These are phyloP conservation scores for Lophius piscatorius DNA, from an alignment of 2,113 vertebrate genomes.

Conservation along the genomic window DNA sequence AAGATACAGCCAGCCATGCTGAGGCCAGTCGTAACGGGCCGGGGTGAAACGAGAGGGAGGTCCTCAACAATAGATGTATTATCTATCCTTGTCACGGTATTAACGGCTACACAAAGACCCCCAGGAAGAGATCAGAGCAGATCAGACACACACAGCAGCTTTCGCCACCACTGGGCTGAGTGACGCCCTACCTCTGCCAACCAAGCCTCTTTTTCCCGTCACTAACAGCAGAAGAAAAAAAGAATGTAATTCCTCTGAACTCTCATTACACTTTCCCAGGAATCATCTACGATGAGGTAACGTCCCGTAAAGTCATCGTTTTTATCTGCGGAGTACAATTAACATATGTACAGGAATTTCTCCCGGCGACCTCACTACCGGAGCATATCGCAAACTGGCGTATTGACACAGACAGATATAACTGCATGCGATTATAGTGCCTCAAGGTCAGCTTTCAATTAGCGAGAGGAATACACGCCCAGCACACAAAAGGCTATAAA, in stretches of 20 bases:
- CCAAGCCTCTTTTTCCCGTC: conserved; percentile 40
- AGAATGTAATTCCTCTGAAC: conserved; percentile 19
- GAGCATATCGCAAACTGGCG: conserved; percentile 15
- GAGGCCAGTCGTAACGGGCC: conserved; percentile 22
- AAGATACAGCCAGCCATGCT: conserved; percentile 37
- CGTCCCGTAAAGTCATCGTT: conserved; percentile 1
- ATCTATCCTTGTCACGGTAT: conserved; percentile 73
- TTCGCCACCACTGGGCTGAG: conserved; percentile 43
- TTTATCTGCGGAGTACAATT: conserved; percentile 12
- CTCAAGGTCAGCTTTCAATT: not conserved
- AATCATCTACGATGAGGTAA: conserved; percentile 1
- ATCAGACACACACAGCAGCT: conserved; percentile 61
- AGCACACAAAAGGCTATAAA: not conserved
- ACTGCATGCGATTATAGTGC: not conserved
- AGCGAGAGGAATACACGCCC: not conserved
- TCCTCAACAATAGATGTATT: conserved; percentile 72
- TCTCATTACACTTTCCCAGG: not conserved
- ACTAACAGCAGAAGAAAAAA: conserved; percentile 30
- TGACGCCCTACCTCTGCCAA: conserved; percentile 27
- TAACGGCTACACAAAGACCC: conserved; percentile 71
- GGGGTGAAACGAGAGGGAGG: conserved; percentile 18
- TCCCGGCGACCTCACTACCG: not conserved
- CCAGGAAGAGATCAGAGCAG: conserved; percentile 71
- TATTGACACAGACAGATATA: conserved; percentile 22
- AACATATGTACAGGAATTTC: not conserved